These are phyloP conservation scores for Cavia porcellus DNA, from an alignment of 2,113 vertebrate species.

Conservation along the genomic window DNA sequence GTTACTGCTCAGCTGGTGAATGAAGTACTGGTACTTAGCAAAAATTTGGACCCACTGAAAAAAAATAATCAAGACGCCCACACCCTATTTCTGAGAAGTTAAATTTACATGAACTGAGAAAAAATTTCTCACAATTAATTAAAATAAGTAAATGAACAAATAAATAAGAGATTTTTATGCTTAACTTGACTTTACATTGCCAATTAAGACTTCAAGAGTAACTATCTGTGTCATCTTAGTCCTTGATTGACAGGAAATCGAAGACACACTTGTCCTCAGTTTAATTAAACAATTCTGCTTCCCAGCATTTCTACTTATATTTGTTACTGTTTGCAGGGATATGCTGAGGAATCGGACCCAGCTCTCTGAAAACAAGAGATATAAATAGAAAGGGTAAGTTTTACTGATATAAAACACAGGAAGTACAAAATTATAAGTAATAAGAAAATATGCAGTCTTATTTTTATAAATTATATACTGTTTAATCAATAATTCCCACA, in stretches of 20 bases:
- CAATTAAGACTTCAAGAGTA: background rate
- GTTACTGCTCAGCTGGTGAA: background rate
- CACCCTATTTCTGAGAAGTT: slow-evolving; percentile 11
- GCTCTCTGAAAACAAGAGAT: background rate
- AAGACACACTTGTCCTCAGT: background rate
- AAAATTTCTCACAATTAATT: background rate
- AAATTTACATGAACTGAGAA: background rate
- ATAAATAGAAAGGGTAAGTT: background rate
- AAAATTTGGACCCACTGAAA: background rate
- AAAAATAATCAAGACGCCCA: background rate
- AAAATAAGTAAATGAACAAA: background rate
- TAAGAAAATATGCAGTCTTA: background rate
- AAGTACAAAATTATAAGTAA: background rate
- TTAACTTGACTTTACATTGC: background rate
- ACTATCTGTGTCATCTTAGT: background rate
- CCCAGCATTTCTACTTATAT: background rate
- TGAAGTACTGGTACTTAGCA: background rate
- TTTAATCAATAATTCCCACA: background rate
- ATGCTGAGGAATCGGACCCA: background rate
- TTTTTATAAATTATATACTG: background rate
- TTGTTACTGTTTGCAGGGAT: background rate
- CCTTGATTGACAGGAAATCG: background rate
- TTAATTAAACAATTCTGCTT: background rate
- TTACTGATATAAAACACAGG: background rate
- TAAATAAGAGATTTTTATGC: background rate